These are phyloP conservation scores for Passer domesticus DNA, from an alignment of 2,113 vertebrate genomes.

Conservation along the genomic window DNA sequence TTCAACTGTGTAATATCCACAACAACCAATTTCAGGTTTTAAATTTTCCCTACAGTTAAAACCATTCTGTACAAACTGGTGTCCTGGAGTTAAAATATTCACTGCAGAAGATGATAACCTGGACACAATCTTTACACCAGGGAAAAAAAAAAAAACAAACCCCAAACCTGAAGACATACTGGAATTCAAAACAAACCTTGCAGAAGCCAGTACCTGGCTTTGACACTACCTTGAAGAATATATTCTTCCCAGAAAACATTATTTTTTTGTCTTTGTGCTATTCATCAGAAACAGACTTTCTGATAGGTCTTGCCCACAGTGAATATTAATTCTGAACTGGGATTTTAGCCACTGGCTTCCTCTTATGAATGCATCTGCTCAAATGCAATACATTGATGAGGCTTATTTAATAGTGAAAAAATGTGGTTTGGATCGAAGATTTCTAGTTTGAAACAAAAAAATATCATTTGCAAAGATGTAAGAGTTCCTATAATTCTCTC, in stretches of 20 bases:
- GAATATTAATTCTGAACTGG: not conserved
- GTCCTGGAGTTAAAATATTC: not conserved
- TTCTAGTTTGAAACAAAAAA: not conserved
- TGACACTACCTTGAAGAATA: not conserved
- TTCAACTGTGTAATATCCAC: not conserved
- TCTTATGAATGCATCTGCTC: not conserved
- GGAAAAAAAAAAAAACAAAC: fast-evolving
- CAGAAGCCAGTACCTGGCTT: not conserved
- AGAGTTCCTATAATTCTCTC: not conserved
- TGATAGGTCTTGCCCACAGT: not conserved
- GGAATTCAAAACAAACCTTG: not conserved
- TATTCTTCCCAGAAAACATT: not conserved
- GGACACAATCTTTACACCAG: not conserved
- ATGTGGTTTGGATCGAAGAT: not conserved
- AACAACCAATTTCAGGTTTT: not conserved
- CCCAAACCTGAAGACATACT: no score
- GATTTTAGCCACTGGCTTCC: not conserved
- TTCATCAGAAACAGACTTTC: not conserved
- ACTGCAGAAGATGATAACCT: not conserved
- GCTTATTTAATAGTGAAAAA: not conserved
- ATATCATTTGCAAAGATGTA: not conserved
- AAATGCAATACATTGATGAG: not conserved
- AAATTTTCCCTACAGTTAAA: not conserved
- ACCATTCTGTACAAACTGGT: not conserved
- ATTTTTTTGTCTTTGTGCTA: not conserved